Base-by-base conservation (phyloP, 1,140 invertebrate genomes). In the Spodoptera litura region DNA sequence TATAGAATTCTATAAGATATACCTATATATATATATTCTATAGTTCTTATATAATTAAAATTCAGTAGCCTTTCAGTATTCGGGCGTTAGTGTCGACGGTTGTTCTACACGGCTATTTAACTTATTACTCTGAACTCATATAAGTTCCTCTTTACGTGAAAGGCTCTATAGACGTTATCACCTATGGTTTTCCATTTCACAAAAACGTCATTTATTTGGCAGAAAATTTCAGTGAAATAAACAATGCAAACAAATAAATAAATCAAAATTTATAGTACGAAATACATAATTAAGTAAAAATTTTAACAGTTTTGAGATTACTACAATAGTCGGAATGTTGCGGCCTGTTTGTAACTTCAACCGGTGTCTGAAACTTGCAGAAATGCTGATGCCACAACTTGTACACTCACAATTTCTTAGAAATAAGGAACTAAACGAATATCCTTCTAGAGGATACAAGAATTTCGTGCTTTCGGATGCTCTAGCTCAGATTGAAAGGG, bases 401-500 rank as follows among this genome's bases (percentile, higher is more conserved):
- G 20, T 20, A 20, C 20, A 20, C 20, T 1, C 20, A 4, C 4
- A 15, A 62, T 3, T 15, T 15, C 2, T 64, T 11, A 15, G 3
- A 27, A 80, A 8, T 80, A 61, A 4, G 79, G 55, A 13, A 82
- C 80, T 51, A 20, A 61, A 4, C 79, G 55, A n/a, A 82, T 80
- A 68, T 11, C 11, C 20, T 2, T 25, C 9, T 4, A 15, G 64
- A 4, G 78, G 75, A 0, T 90, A 87, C 31, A 79, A 92, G 25
- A 90, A 93, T 61, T 89, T 83, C 62, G 91, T 93, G 4, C 89
- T 86, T 82, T 90, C 87, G 4, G 82, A 90, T 3, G 80, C 85
- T 0, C 44, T 93, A 52, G 83, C 84, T 0, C 83, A 87, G 20
- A 79, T 94, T 6, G 90, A 94, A 44, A 84, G 62, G 62, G 79